A percentile compares a stretch with the other conserved stretches of the same genome.
phyloP scores from a whole-genome alignment of 2,888 invertebrate genomes.

The Lasioglossum pauxillum region DNA sequence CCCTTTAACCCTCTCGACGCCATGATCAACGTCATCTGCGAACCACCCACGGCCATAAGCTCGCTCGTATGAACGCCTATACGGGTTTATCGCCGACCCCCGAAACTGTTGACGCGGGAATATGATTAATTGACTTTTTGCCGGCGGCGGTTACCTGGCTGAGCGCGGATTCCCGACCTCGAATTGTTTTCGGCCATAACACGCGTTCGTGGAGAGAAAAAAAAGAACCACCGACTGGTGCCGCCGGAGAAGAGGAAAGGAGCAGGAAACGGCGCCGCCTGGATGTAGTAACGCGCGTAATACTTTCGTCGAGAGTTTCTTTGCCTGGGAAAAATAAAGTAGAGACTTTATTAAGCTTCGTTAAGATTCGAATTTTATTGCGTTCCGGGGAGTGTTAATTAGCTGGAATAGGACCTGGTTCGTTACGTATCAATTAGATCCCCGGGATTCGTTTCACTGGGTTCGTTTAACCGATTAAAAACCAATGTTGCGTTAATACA shows the following conservation, averaged over 20 bases:
- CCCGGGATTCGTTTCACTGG: slow-evolving; percentile 2
- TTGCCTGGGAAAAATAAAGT: not conserved
- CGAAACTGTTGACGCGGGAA: slow-evolving; percentile 17
- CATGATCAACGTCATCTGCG: slow-evolving; percentile 17
- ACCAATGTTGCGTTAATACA: slow-evolving; percentile 2
- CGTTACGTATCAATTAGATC: slow-evolving; percentile 9
- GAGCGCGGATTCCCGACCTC: slow-evolving; percentile 7
- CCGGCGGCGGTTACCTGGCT: slow-evolving; percentile 6
- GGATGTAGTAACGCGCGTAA: not conserved
- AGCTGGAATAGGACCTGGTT: not conserved
- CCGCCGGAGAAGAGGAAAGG: not conserved
- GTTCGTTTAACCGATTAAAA: not conserved
- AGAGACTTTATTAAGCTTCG: not conserved
- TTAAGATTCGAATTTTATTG: not conserved
- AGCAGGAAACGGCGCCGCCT: not conserved
- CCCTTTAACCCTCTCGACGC: slow-evolving; percentile 7
- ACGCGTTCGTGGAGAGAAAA: not conserved
- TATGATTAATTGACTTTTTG: slow-evolving; percentile 29
- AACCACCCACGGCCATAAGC: slow-evolving; percentile 30
- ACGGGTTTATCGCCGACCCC: slow-evolving; percentile 28
- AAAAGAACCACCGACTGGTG: not conserved
- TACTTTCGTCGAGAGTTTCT: not conserved
- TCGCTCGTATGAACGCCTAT: slow-evolving; percentile 29
- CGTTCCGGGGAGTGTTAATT: not conserved
- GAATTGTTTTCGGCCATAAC: slow-evolving; percentile 8